Evolutionary conservation across 2,888 invertebrate genomes (phyloP).

Genomic region (Hartigia nigra): DNA sequence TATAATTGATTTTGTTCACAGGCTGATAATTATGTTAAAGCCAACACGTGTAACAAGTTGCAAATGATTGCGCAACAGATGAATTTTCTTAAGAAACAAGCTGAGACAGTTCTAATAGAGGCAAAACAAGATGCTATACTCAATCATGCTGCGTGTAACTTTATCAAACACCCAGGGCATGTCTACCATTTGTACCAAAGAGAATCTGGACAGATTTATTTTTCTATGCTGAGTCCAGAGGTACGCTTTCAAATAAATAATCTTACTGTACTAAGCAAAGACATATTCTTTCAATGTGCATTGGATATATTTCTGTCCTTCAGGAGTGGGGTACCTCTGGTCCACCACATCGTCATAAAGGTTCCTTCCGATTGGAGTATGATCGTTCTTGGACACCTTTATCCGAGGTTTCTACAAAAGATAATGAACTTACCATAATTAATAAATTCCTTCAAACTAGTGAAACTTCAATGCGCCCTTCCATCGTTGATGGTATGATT

Average conservation of each 20-base stretch:
- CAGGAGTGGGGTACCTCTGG: constrained; percentile 76
- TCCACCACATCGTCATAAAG: constrained; percentile 73
- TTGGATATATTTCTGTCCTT: constrained; percentile 40
- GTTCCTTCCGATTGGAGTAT: constrained; percentile 75
- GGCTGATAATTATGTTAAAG: constrained; percentile 73
- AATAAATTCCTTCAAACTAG: constrained; percentile 37
- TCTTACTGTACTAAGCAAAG: neutral
- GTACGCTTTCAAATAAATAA: constrained; percentile 62
- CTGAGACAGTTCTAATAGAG: constrained; percentile 71
- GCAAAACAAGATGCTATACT: constrained; percentile 71
- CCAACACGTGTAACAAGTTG: constrained; percentile 73
- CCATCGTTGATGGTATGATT: constrained; percentile 6
- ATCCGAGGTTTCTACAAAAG: constrained; percentile 63
- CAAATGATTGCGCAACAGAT: constrained; percentile 79
- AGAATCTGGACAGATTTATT: constrained; percentile 75
- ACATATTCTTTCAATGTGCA: neutral
- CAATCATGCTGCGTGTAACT: constrained; percentile 80
- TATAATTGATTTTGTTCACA: constrained; percentile 36
- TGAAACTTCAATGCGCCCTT: constrained; percentile 21
- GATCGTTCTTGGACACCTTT: constrained; percentile 79
- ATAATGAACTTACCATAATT: constrained; percentile 47
- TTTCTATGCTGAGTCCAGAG: constrained; percentile 80
- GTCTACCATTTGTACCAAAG: constrained; percentile 78
- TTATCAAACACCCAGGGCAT: constrained; percentile 78
- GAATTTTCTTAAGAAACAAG: constrained; percentile 74